Evolutionary conservation across 1,140 invertebrate species (phyloP).

Genomic region (Cherax destructor): DNA sequence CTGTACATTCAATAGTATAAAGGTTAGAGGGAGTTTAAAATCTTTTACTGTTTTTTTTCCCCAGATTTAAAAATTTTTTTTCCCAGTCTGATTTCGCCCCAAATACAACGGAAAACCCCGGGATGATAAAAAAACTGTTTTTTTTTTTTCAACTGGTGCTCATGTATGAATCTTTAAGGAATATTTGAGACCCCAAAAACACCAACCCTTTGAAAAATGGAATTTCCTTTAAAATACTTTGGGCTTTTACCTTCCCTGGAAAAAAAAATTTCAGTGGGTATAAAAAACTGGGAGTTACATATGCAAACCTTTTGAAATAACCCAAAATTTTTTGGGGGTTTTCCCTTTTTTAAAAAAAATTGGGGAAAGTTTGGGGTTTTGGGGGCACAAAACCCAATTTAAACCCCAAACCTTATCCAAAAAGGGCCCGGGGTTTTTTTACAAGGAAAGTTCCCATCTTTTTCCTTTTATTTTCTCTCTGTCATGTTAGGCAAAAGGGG

Average conservation of each 20-base stretch:
- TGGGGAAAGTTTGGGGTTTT: background rate
- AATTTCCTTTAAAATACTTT: background rate
- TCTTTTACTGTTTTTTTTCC: background rate
- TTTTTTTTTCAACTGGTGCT: background rate
- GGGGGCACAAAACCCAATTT: background rate
- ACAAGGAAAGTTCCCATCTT: background rate
- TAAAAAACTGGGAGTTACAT: constrained; percentile 64
- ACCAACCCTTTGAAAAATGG: background rate
- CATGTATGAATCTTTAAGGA: background rate
- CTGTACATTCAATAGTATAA: background rate
- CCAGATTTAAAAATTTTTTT: background rate
- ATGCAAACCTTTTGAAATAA: constrained; percentile 62
- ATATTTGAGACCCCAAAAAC: background rate
- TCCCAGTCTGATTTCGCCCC: background rate
- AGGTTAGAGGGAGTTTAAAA: background rate
- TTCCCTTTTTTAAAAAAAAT: too few relatives aligned
- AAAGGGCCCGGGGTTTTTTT: background rate
- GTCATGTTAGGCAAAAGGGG: background rate
- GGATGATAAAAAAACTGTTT: background rate
- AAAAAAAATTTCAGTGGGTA: constrained; percentile 49
- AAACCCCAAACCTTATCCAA: background rate
- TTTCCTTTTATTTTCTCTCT: background rate
- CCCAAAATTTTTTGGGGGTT: constrained; percentile 4
- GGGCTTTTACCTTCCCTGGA: constrained; percentile 14
- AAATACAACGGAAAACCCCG: background rate